phyloP scores from a whole-genome alignment of 2,888 invertebrate genomes.

The Ennomos erosarius region DNA sequence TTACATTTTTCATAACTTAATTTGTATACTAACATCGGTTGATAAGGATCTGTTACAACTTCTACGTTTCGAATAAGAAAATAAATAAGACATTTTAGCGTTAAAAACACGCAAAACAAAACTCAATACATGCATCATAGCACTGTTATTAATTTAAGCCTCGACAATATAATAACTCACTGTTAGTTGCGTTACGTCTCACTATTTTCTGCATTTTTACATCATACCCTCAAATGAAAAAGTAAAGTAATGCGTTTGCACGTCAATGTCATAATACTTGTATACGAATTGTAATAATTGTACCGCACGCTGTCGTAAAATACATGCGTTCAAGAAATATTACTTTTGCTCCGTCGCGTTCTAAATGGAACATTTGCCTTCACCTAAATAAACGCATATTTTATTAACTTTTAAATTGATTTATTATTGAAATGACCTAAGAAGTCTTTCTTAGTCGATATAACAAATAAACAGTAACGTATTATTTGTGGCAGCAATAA shows the following conservation, averaged over 20 bases:
- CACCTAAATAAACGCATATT: too few species aligned
- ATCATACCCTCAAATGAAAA: slow-evolving; percentile 31
- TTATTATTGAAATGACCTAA: too few species aligned
- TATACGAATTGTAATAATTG: background rate
- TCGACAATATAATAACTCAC: slow-evolving; percentile 39
- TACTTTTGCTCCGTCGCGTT: background rate
- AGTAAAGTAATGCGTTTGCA: slow-evolving; percentile 1
- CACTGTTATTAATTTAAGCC: slow-evolving; percentile 37
- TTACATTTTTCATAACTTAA: slow-evolving; percentile 38
- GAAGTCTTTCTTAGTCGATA: background rate
- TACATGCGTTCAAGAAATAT: slow-evolving; percentile 3
- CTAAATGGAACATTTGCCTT: background rate
- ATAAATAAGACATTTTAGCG: slow-evolving; percentile 68
- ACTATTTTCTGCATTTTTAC: slow-evolving; percentile 31
- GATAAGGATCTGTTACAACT: slow-evolving; percentile 46
- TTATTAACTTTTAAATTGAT: too few species aligned
- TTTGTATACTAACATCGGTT: slow-evolving; percentile 55
- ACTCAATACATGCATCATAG: slow-evolving; percentile 73
- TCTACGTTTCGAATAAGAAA: slow-evolving; percentile 57
- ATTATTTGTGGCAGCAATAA: slow-evolving; percentile 19
- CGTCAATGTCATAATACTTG: slow-evolving; percentile 16
- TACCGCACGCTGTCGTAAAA: background rate
- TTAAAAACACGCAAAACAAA: slow-evolving; percentile 65
- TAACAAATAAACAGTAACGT: slow-evolving; percentile 1
- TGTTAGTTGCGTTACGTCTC: slow-evolving; percentile 23